Evolutionary conservation across 2,888 invertebrate genomes (phyloP).

Genomic region (Galerucella nymphaeae): DNA sequence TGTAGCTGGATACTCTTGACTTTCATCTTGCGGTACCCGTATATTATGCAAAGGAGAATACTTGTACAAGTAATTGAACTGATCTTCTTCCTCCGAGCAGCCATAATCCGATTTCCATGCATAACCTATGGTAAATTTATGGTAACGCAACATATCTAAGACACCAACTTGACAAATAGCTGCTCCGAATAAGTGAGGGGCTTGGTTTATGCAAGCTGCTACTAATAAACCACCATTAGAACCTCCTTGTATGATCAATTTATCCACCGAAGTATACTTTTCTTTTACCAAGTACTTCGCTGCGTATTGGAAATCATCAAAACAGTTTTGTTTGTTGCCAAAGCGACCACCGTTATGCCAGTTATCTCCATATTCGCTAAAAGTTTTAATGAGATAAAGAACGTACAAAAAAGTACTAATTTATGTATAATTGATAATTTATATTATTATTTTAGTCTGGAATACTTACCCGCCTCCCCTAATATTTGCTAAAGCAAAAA

Average conservation of each 20-base stretch:
- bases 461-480: conserved; percentile 89
- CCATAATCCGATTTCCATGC: conserved; percentile 98
- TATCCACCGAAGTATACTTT: conserved; percentile 80
- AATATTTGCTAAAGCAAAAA: conserved; percentile 93
- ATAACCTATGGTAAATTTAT: conserved; percentile 97
- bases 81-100: conserved; percentile 84
- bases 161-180: conserved; percentile 96
- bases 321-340: conserved; percentile 95
- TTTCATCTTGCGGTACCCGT: conserved; percentile 68
- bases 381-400: conserved; percentile 15
- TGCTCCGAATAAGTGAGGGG: conserved; percentile 93
- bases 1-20: conserved; percentile 86
- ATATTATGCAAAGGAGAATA: conserved; percentile 97
- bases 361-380: conserved; percentile 94
- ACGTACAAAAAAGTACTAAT: too few species aligned
- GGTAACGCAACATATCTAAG: conserved; percentile 96
- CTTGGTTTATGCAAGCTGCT: conserved; percentile 93
- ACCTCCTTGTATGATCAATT: conserved; percentile 90
- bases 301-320: conserved; percentile 95
- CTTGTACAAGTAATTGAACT: conserved; percentile 86
- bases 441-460: not conserved
- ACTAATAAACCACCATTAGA: conserved; percentile 98
- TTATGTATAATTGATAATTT: too few species aligned
- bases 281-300: conserved; percentile 87
- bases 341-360: conserved; percentile 96